Evolutionary conservation across 1,140 invertebrate species (phyloP), one percentile per base, ranked within the genome.

Genomic region (Ceratoteleas bidentatus): DNA sequence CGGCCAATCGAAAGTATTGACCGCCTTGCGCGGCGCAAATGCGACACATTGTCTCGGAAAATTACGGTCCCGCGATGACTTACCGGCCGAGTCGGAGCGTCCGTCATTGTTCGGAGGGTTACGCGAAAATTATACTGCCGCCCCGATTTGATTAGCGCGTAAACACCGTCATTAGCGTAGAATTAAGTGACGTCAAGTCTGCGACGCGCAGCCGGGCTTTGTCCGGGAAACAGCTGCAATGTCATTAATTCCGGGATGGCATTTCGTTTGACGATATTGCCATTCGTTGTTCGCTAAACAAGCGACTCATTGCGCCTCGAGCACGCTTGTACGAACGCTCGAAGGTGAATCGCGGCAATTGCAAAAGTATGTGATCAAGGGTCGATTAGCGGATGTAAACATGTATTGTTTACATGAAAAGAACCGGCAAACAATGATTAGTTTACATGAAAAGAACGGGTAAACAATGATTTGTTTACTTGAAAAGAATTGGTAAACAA

Each of bases 161-260:
- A 82, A 82, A 77, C 74, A 69, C 68, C 68, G 64, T 82, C 80
- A 69, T 82, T 82, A 82, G 64, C 73, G 73, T 69, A 32, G 57
- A 73, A 82, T 82, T 66, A 72, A 77, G 43, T 66, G 61, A 69
- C 65, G 49, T 58, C 33, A 56, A 61, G 24, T 69, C 49, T 49
- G 62, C 57, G 9, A 74, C 33, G 62, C 70, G 54, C 57, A 74
- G 74, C 58, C 47, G 45, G 64, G 70, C 77, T 74, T 57, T 61
- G 64, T 47, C 65, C 77, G 69, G 11, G 38, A 33, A 68, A 66
- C 70, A 74, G 57, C 72, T 81, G 72, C 45, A n/a, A 34, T 54
- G 62, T 74, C 61, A 81, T 81, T 81, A 75, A 81, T 81, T 75
- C 60, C 52, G 0, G 14, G 53, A 60, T 72, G 72, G 50, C 54